phyloP scores from a whole-genome alignment of 2,888 invertebrate species.

The Proisotoma minuta region DNA sequence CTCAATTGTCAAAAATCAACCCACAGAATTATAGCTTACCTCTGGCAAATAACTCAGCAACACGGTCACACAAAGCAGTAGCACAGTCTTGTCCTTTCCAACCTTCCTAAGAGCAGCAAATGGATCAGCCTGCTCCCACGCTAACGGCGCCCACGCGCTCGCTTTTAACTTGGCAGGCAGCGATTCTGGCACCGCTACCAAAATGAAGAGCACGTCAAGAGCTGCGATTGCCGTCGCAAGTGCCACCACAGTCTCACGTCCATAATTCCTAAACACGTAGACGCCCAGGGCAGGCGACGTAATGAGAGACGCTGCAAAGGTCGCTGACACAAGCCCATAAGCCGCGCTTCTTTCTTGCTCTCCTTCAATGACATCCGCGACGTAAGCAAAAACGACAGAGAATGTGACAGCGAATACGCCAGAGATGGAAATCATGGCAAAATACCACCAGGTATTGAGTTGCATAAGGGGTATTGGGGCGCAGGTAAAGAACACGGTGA shows the following conservation, averaged over 20 bases:
- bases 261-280: constrained; percentile 78
- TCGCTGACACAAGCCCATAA: constrained; percentile 95
- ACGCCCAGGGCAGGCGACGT: constrained; percentile 96
- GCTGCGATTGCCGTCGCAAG: constrained; percentile 92
- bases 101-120: constrained; percentile 88
- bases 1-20: too few relatives aligned
- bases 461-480: constrained; percentile 98
- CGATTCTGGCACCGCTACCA: constrained; percentile 97
- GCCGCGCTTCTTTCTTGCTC: constrained; percentile 91
- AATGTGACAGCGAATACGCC: constrained; percentile 99
- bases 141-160: constrained; percentile 75
- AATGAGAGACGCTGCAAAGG: constrained; percentile 98
- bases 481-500: constrained; percentile 98
- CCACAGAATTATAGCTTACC: too few relatives aligned
- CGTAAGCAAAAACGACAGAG: constrained; percentile 98
- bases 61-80: constrained; percentile 94
- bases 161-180: constrained; percentile 84
- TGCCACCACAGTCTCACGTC: constrained; percentile 80
- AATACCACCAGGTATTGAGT: constrained; percentile 99
- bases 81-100: constrained; percentile 89
- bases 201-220: constrained; percentile 90
- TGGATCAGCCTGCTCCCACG: constrained; percentile 96
- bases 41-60: constrained; percentile 97
- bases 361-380: constrained; percentile 92
- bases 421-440: constrained; percentile 97